A percentile compares a stretch with the other conserved stretches of the same genome.
Conservation (phyloP, 2,113 vertebrate genomes). For the Reinhardtius hippoglossoides region DNA sequence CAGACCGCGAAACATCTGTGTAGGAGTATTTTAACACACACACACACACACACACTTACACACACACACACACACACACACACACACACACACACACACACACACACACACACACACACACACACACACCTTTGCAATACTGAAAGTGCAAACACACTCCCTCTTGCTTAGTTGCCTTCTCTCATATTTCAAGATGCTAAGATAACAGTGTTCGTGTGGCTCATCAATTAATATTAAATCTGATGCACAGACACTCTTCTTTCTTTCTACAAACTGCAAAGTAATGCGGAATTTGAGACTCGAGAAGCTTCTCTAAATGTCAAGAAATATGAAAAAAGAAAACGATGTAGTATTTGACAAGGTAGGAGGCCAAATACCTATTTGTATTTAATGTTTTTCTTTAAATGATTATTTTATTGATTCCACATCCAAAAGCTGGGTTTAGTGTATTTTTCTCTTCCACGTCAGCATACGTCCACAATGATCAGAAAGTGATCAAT, state of each 20-base stretch:
- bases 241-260: slow-evolving; percentile 8
- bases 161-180: slow-evolving; percentile 19
- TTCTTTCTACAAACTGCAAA: slow-evolving; percentile 33
- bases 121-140: slow-evolving; percentile 19
- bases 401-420: background rate
- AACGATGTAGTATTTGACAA: background rate
- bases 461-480: too few relatives aligned
- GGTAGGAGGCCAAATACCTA: background rate
- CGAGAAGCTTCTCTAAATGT: background rate
- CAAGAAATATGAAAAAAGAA: background rate
- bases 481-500: too few relatives aligned
- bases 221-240: slow-evolving; percentile 29
- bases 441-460: background rate
- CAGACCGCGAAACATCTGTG: slow-evolving; percentile 91
- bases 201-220: slow-evolving; percentile 19
- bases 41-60: slow-evolving; percentile 37
- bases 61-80: slow-evolving; percentile 12
- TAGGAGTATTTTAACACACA: slow-evolving; percentile 76
- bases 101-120: slow-evolving; percentile 35
- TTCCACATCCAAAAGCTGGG: background rate
- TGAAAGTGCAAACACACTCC: slow-evolving; percentile 13
- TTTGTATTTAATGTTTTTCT: background rate
- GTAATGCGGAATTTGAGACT: slow-evolving; percentile 23
- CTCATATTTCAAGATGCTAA: slow-evolving; percentile 34
- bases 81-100: slow-evolving; percentile 65